Conservation (phyloP, 2,888 invertebrate genomes). For the Melieria crassipennis region DNA sequence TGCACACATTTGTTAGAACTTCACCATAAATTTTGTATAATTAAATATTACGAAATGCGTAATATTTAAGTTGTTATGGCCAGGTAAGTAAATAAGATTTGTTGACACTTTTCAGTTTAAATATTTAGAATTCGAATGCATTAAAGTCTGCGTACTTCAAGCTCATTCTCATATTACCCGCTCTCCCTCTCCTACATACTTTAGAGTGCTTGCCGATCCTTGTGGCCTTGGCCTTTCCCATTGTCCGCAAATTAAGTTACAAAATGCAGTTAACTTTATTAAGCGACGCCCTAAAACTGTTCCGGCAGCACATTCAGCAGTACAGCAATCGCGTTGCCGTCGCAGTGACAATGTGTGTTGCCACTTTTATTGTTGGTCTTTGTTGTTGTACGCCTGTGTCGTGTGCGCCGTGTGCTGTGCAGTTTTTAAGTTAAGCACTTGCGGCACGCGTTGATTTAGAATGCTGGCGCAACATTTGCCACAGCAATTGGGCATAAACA, state of each 20-base stretch:
- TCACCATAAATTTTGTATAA: too few relatives aligned
- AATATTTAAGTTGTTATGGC: too few relatives aligned
- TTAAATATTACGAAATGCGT: too few relatives aligned
- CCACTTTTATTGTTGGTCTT: neutral
- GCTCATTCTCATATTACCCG: too few relatives aligned
- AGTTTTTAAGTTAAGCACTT: constrained; percentile 33
- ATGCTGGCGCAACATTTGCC: constrained; percentile 32
- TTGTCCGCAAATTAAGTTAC: constrained; percentile 45
- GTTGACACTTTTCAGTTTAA: too few relatives aligned
- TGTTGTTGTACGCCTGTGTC: constrained; percentile 30
- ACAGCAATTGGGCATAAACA: constrained; percentile 19
- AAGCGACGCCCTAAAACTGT: constrained; percentile 34
- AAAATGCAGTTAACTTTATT: constrained; percentile 55
- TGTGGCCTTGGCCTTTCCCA: too few relatives aligned
- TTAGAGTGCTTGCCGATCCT: neutral
- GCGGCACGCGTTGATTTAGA: constrained; percentile 37
- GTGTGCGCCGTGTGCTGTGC: constrained; percentile 28
- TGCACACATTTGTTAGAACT: too few relatives aligned
- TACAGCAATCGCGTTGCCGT: neutral
- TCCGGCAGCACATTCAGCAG: constrained; percentile 1
- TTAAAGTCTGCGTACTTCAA: too few relatives aligned
- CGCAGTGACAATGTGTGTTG: neutral
- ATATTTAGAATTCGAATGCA: too few relatives aligned
- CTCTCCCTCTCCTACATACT: neutral
- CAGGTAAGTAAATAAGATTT: too few relatives aligned